phyloP scores from a whole-genome alignment of 2,113 vertebrate genomes.

The Pelecanoides urinatrix region DNA sequence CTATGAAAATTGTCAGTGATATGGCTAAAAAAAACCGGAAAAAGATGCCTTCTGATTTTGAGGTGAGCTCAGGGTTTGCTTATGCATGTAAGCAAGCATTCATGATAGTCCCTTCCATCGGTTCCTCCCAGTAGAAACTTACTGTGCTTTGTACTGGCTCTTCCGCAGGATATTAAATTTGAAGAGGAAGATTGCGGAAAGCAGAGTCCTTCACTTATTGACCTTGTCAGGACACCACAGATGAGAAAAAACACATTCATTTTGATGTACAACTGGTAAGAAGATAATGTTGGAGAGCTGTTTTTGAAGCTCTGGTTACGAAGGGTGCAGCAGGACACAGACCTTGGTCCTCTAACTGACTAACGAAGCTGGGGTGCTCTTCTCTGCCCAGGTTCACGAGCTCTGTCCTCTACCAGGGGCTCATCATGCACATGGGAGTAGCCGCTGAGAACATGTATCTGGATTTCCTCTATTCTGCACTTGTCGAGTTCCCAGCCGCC shows the following conservation, averaged over 20 bases:
- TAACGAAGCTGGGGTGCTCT: not conserved
- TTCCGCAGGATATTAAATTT: conserved; percentile 58
- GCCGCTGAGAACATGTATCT: conserved; percentile 67
- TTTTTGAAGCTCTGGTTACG: not conserved
- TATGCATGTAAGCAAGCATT: not conserved
- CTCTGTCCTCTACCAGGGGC: conserved; percentile 77
- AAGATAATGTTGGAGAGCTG: not conserved
- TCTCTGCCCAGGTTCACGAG: conserved; percentile 72
- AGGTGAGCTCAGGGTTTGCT: conserved; percentile 59
- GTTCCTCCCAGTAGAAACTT: not conserved
- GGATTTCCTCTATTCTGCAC: conserved; percentile 77
- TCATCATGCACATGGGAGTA: conserved; percentile 80
- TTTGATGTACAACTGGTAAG: conserved; percentile 84
- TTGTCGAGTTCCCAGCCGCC: conserved; percentile 77
- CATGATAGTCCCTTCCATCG: not conserved
- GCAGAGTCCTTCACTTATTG: conserved; percentile 65
- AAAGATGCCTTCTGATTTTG: conserved; percentile 48
- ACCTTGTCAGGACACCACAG: conserved; percentile 78
- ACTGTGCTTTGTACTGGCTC: not conserved
- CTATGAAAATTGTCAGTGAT: conserved; percentile 65
- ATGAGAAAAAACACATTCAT: conserved; percentile 78
- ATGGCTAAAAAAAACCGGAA: conserved; percentile 77
- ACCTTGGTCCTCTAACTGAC: not conserved
- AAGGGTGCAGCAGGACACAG: not conserved
- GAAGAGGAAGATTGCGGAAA: conserved; percentile 62